Evolutionary conservation across 2,888 invertebrate genomes (phyloP).

Genomic region (Germaria angustata): DNA sequence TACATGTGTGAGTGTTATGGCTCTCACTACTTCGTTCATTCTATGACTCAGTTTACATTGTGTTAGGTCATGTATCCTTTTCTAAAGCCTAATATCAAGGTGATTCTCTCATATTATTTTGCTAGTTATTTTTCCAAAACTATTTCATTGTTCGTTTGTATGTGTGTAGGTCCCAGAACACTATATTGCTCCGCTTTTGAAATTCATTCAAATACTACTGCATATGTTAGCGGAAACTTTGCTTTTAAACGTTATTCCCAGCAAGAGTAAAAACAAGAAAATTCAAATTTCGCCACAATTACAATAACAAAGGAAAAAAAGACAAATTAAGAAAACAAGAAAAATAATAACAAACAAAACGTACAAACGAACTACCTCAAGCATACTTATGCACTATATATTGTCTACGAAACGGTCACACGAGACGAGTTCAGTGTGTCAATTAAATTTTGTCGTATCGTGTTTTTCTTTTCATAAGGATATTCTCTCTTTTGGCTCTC

Average conservation of each 20-base stretch:
- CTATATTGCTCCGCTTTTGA: slow-evolving; percentile 32
- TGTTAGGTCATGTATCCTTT: slow-evolving; percentile 58
- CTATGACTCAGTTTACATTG: slow-evolving; percentile 48
- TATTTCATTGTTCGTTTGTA: slow-evolving; percentile 19
- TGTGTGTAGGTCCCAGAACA: slow-evolving; percentile 1
- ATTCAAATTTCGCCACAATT: slow-evolving; percentile 22
- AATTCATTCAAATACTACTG: slow-evolving; percentile 53
- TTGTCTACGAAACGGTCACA: slow-evolving; percentile 59
- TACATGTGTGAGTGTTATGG: background rate
- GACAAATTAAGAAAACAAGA: slow-evolving; percentile 20
- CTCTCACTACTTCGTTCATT: background rate
- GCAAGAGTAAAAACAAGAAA: slow-evolving; percentile 34
- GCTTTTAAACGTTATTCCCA: slow-evolving; percentile 47
- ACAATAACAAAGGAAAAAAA: slow-evolving; percentile 4
- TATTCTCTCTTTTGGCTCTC: slow-evolving; percentile 18
- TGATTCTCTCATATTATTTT: slow-evolving; percentile 29
- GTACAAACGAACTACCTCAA: slow-evolving; percentile 15
- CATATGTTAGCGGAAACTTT: slow-evolving; percentile 48
- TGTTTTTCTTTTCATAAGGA: slow-evolving; percentile 38
- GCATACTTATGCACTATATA: background rate
- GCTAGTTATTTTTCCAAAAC: background rate
- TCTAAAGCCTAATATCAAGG: slow-evolving; percentile 57
- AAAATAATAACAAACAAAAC: slow-evolving; percentile 41
- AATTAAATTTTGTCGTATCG: slow-evolving; percentile 59
- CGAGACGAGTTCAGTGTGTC: slow-evolving; percentile 70